Evolutionary conservation across 2,113 vertebrate species (phyloP).

Genomic region (Bettongia penicillata): DNA sequence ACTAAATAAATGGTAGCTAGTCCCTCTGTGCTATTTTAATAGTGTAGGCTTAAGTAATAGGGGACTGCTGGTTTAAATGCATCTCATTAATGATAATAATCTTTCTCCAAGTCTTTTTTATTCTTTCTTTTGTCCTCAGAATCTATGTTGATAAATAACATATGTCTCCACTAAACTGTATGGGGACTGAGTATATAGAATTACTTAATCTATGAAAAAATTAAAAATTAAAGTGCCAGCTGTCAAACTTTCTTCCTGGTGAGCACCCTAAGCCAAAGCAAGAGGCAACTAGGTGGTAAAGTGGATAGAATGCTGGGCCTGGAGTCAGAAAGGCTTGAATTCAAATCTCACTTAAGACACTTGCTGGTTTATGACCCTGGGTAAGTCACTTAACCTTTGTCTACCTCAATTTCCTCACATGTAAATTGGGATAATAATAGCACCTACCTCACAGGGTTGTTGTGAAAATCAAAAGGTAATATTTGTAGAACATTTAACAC

Average conservation of each 20-base stretch:
- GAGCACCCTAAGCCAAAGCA: not conserved
- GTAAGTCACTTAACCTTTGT: not conserved
- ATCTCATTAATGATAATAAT: constrained; percentile 54
- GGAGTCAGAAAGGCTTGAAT: constrained; percentile 55
- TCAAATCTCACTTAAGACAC: not conserved
- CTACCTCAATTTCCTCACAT: not conserved
- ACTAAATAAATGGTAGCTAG: not conserved
- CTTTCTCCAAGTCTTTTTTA: constrained; percentile 24
- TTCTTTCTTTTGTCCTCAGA: constrained; percentile 23
- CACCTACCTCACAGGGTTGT: not conserved
- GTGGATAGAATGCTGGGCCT: constrained; percentile 34
- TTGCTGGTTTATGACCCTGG: not conserved
- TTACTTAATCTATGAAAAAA: constrained; percentile 31
- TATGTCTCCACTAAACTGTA: constrained; percentile 59
- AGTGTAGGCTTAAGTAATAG: not conserved
- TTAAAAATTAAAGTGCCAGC: constrained; percentile 6
- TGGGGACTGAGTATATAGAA: not conserved
- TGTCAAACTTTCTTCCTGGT: not conserved
- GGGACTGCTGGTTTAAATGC: constrained; percentile 31
- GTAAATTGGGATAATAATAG: not conserved
- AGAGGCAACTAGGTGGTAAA: constrained; percentile 25
- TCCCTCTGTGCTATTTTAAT: constrained; percentile 37
- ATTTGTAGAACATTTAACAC: not conserved
- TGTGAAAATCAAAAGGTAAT: not conserved
- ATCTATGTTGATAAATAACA: constrained; percentile 39